A percentile compares a stretch with the other conserved stretches of the same genome.
Conservation (phyloP, 2,888 invertebrate species). For the Dryadula phaetusa region DNA sequence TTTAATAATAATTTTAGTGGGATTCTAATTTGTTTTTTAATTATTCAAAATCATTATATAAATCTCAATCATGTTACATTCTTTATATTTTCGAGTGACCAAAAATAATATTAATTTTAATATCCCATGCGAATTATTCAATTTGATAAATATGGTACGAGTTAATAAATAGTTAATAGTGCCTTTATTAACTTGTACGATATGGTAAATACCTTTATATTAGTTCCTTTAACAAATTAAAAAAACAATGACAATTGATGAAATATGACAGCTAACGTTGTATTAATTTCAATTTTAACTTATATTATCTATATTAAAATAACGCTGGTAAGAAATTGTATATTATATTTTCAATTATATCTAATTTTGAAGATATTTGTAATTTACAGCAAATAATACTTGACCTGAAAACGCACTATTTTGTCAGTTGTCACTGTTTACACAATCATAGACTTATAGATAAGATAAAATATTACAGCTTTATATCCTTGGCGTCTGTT, state of each 20-base stretch:
- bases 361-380: neutral
- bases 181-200: constrained; percentile 17
- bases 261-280: neutral
- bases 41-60: neutral
- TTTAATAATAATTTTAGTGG: constrained; percentile 30
- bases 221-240: constrained; percentile 23
- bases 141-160: constrained; percentile 28
- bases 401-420: constrained; percentile 3
- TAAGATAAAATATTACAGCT: neutral
- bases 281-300: too few species aligned
- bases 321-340: neutral
- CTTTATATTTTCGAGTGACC: neutral
- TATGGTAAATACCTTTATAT: constrained; percentile 26
- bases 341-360: neutral
- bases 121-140: constrained; percentile 21
- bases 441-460: constrained; percentile 11
- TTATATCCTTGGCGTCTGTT: neutral
- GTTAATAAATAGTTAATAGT: constrained; percentile 16
- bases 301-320: too few species aligned
- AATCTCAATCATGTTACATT: neutral
- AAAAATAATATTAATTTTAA: neutral
- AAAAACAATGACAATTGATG: constrained; percentile 26
- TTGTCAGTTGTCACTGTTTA: constrained; percentile 27
- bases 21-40: constrained; percentile 3
- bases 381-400: constrained; percentile 1